phyloP scores from a whole-genome alignment of 1,140 invertebrate species.

The Dufourea novaeangliae region DNA sequence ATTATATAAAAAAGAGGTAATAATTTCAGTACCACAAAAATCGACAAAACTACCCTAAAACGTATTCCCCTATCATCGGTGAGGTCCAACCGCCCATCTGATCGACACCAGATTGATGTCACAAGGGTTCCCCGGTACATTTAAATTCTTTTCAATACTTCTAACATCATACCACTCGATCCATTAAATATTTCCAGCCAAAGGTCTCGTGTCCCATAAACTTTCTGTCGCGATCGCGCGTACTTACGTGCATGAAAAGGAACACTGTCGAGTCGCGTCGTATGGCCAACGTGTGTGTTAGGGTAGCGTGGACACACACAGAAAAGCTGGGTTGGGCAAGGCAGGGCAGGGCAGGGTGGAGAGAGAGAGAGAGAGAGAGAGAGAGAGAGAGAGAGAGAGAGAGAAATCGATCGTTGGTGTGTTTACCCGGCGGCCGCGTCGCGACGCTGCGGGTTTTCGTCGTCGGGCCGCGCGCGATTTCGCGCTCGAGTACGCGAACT shows the following conservation, averaged over 20 bases:
- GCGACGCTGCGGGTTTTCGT: constrained; percentile 57
- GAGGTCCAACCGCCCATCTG: too few relatives aligned
- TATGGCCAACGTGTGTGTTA: neutral
- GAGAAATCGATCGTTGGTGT: constrained; percentile 65
- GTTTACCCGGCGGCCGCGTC: constrained; percentile 64
- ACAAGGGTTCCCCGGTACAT: too few relatives aligned
- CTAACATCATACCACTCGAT: too few relatives aligned
- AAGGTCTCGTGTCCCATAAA: neutral
- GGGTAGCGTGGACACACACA: constrained; percentile 22
- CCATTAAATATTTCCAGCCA: too few relatives aligned
- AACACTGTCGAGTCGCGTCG: neutral
- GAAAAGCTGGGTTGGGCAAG: constrained; percentile 28
- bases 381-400: too few relatives aligned
- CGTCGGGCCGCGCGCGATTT: constrained; percentile 58
- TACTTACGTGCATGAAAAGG: neutral
- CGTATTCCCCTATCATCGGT: too few relatives aligned
- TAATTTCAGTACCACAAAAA: too few relatives aligned
- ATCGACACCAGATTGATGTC: too few relatives aligned
- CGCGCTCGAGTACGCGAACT: constrained; percentile 64
- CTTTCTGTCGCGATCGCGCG: neutral
- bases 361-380: too few relatives aligned
- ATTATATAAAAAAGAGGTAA: too few relatives aligned
- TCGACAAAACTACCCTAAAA: too few relatives aligned
- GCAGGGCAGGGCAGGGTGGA: constrained; percentile 44
- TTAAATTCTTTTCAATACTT: too few relatives aligned